phyloP scores from a whole-genome alignment of 2,797 vertebrate genomes.

The Rhabdophis nuchalis region DNA sequence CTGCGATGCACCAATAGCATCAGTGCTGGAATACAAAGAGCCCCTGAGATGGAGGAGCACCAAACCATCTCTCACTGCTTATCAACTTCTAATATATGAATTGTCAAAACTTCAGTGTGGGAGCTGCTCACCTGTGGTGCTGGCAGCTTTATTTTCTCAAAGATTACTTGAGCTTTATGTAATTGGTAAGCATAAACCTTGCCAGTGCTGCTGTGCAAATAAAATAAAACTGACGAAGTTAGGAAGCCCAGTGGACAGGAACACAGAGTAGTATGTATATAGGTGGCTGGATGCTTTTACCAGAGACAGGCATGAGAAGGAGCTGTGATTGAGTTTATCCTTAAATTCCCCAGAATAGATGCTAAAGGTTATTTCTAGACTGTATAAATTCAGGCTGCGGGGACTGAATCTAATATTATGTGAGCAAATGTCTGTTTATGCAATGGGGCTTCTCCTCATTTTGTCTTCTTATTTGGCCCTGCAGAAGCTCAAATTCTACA shows the following conservation, averaged over 20 bases:
- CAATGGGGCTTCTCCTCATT: not conserved
- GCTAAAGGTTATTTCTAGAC: not conserved
- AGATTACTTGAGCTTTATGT: slow-evolving; percentile 39
- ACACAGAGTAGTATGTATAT: not conserved
- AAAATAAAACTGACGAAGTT: slow-evolving; percentile 15
- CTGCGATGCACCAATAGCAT: slow-evolving; percentile 63
- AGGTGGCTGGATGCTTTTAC: not conserved
- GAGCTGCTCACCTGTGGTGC: slow-evolving; percentile 27
- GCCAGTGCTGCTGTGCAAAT: slow-evolving; percentile 18
- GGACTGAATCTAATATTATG: not conserved
- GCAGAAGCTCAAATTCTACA: not conserved
- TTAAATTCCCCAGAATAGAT: not conserved
- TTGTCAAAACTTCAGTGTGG: slow-evolving; percentile 43
- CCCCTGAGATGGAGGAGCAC: slow-evolving; percentile 32
- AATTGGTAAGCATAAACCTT: slow-evolving; percentile 33
- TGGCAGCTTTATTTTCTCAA: not conserved
- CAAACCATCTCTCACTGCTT: slow-evolving; percentile 2
- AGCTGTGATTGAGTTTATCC: not conserved
- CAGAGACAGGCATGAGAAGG: not conserved
- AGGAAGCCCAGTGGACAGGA: slow-evolving; percentile 6
- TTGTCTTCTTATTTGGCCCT: not conserved
- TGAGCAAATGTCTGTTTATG: not conserved
- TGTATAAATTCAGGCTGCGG: not conserved
- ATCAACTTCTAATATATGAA: slow-evolving; percentile 56
- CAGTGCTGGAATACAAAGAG: slow-evolving; percentile 55